Evolutionary conservation across 2,888 invertebrate species (phyloP).

Genomic region (Myathropa florea): DNA sequence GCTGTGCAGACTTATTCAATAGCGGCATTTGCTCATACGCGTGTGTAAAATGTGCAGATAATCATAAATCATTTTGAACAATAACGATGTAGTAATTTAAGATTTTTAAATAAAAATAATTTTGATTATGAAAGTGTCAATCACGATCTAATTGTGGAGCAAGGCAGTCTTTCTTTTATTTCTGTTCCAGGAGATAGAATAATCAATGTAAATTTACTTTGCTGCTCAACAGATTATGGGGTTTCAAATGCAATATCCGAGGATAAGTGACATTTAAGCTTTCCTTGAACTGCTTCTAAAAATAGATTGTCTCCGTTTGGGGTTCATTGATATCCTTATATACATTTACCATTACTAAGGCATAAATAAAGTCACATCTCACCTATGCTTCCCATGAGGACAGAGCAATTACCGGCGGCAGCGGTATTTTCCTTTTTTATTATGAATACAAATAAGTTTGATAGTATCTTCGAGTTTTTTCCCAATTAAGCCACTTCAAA

Average conservation of each 20-base stretch:
- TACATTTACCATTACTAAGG: neutral
- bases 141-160: neutral
- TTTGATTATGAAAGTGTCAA: neutral
- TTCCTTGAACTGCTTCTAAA: conserved; percentile 14
- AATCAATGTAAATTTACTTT: neutral
- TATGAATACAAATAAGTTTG: conserved; percentile 34
- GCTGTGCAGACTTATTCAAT: neutral
- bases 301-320: conserved; percentile 36
- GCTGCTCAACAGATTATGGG: neutral
- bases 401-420: conserved; percentile 23
- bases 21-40: neutral
- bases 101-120: neutral
- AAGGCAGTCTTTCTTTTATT: neutral
- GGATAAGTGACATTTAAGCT: conserved; percentile 32
- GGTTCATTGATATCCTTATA: neutral
- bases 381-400: conserved; percentile 67
- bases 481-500: neutral
- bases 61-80: neutral
- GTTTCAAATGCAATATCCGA: conserved; percentile 10
- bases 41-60: neutral
- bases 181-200: neutral
- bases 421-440: conserved; percentile 14
- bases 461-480: neutral
- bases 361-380: conserved; percentile 9
- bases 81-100: neutral